Base-by-base conservation (phyloP, 2,888 invertebrate genomes). In the Monopis laevigella region DNA sequence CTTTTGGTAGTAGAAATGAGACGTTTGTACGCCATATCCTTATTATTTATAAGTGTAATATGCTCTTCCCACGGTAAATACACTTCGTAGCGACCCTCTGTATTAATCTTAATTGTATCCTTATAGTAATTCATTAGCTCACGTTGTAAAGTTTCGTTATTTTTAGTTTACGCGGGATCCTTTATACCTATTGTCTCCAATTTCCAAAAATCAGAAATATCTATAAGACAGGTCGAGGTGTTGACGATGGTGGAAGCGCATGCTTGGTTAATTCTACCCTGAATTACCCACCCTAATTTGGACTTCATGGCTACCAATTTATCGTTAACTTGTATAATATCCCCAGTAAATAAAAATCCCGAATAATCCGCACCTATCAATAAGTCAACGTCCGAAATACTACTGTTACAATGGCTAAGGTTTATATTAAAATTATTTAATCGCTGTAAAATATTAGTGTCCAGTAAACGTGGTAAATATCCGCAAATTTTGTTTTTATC, bases 1-100 rank as follows among this genome's bases (percentile, higher is more conserved):
- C 26, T 36, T 12, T 42, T 41, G 2, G 30, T 44, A 16, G 41
- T 39, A n/a, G 35, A 40, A 5, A 38, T 5, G 4, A 36, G 19
- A 82, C 36, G 4, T 36, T 36, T 36, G 3, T 36, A 4, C 5
- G 36, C 36, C 16, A 32, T 3, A 5, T 7, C n/a, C 16, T 16
- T 32, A 11, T 32, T 32, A n/a, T 32, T n/a, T 16, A 32, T 4
- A 14, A 32, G n/a, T 32, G 3, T n/a, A 6, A n/a, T 5, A 16
- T 32, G 32, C 4, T 14, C 32, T 16, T 32, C 16, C 32, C 32
- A 32, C 6, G 32, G 32, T 14, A 32, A 14, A n/a, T 6, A 14
- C 3, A 32, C 32, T 32, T 32, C 32, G 32, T 32, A 32, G 11
- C 32, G 29, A 5, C 29, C 29, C 5, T 29, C 29, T n/a, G 8